These are phyloP conservation scores for Chiridota heheva DNA, from an alignment of 35 echinoderm and acorn worm genomes.

Conservation along the genomic window DNA sequence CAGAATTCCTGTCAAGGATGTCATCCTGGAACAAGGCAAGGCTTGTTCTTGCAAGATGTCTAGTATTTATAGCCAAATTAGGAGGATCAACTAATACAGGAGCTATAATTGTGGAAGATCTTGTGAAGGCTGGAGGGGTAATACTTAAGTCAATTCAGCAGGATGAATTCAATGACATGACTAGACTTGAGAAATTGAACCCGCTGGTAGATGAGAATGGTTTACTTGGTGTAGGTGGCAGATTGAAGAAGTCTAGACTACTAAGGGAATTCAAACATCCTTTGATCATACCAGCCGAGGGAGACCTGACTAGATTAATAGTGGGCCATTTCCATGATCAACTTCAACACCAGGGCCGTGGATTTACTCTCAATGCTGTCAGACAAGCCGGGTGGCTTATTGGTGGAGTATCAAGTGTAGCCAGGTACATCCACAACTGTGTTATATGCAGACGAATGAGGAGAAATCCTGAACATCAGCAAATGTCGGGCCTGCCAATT, in stretches of 20 bases:
- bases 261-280: conserved; percentile 56
- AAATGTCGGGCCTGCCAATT: conserved; percentile 50
- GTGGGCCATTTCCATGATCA: conserved; percentile 42
- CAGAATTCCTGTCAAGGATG: conserved; percentile 6
- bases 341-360: conserved; percentile 33
- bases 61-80: conserved; percentile 31
- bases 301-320: conserved; percentile 42
- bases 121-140: conserved; percentile 23
- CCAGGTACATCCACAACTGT: conserved; percentile 37
- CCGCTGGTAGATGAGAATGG: conserved; percentile 67
- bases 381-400: conserved; percentile 39
- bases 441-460: conserved; percentile 38
- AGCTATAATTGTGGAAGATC: conserved; percentile 25
- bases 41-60: conserved; percentile 25
- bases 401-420: conserved; percentile 45
- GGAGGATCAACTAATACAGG: neutral
- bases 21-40: conserved; percentile 28
- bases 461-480: conserved; percentile 43
- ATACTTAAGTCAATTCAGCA: conserved; percentile 33
- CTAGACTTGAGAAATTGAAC: conserved; percentile 22
- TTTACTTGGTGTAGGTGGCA: conserved; percentile 63
- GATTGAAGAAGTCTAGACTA: conserved; percentile 43
- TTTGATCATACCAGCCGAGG: conserved; percentile 39
- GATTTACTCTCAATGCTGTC: conserved; percentile 39
- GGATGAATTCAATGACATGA: neutral